Percentiles rank a stretch among this genome's conserved stretches.
phyloP scores from a whole-genome alignment of 2,113 vertebrate genomes.

The Hylia prasina region DNA sequence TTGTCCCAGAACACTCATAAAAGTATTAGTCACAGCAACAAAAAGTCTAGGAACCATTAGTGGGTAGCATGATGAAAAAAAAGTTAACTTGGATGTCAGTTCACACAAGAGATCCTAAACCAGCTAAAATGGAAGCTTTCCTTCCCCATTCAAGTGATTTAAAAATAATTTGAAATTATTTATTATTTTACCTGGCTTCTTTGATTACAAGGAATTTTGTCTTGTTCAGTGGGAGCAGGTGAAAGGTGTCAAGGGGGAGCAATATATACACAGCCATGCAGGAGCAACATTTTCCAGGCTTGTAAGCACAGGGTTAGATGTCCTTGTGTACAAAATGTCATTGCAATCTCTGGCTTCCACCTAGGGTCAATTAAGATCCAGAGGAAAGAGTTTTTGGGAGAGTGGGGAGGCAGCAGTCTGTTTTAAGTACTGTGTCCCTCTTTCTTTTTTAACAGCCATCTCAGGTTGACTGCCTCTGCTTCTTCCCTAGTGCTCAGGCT shows the following conservation, averaged over 20 bases:
- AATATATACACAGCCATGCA: background rate
- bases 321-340: background rate
- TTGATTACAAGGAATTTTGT: background rate
- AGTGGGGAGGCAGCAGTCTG: background rate
- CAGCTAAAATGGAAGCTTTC: background rate
- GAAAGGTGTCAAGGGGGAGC: background rate
- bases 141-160: background rate
- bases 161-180: too few relatives aligned
- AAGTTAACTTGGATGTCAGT: background rate
- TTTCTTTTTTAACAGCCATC: background rate
- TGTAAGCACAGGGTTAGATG: background rate
- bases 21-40: background rate
- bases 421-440: accelerated
- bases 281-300: background rate
- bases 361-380: background rate
- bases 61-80: background rate
- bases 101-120: background rate
- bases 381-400: background rate
- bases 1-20: conserved; percentile 3
- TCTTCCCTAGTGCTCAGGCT: background rate
- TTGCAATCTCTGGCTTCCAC: background rate
- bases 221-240: background rate
- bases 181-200: background rate
- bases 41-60: background rate
- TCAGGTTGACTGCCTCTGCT: background rate